Base-by-base conservation (phyloP, 1,140 invertebrate species). In the Drosophila cardini region DNA sequence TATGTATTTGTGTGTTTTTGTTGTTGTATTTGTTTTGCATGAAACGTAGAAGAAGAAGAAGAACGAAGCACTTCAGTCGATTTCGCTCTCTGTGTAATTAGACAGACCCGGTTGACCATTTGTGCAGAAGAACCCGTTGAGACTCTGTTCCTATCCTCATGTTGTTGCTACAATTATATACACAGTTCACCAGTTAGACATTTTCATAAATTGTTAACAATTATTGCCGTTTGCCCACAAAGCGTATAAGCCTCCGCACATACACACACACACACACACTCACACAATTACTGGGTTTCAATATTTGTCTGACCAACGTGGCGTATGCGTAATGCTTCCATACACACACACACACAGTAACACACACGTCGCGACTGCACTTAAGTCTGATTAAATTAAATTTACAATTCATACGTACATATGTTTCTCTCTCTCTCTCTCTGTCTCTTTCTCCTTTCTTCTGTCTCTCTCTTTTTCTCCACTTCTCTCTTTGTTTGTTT, bases 131-230 rank as follows among this genome's bases (percentile, higher is more conserved):
- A 26, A 18, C 30, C 26, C 50, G 15, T 32, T 30, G 30, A 34
- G 50, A 30, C 34, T 30, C 13, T 9, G 15, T 18, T 32, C 40
- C n/a, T 38, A n/a, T 42, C 55, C n/a, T 53, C 50, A 2, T 38
- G 18, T 60, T 61, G 34, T 32, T 63, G 30, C 55, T 21, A 48
- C 72, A 63, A 69, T 61, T 69, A 61, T 65, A 36, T 65, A 62
- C 72, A 73, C 76, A 83, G 48, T 76, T 73, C 6, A 69, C 76
- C 76, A 72, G 30, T 36, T 36, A 83, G 79, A 87, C 68, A 83
- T 87, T 87, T 87, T 87, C 74, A 89, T 89, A 78, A 89, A 89
- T 89, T 87, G 73, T 89, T 78, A 84, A 89, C 80, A 89, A 89
- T 89, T 84, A 83, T 70, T 67, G 63, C 78, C 63, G 53, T 56